These are phyloP conservation scores for Copsychus sechellarum DNA, from an alignment of 2,113 vertebrate species.

Conservation along the genomic window DNA sequence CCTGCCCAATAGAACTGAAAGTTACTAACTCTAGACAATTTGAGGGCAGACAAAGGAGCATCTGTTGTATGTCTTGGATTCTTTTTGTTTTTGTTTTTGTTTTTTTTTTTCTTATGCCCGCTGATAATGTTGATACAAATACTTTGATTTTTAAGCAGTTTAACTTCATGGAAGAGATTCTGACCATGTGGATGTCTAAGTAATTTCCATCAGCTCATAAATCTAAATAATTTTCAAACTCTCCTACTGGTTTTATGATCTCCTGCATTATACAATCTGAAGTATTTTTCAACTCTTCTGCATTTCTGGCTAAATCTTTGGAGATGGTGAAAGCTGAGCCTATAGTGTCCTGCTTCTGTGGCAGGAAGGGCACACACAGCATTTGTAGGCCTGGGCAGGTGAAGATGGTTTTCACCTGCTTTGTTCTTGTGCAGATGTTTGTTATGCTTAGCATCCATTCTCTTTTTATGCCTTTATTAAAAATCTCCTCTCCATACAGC, in stretches of 20 bases:
- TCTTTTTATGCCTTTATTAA: neutral
- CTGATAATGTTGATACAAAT: slow-evolving; percentile 34
- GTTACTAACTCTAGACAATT: neutral
- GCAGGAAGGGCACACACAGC: neutral
- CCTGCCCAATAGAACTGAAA: neutral
- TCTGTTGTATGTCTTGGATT: neutral
- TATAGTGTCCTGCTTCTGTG: neutral
- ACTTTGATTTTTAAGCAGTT: slow-evolving; percentile 58
- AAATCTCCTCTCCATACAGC: neutral
- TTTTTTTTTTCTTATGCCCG: neutral
- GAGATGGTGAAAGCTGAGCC: slow-evolving; percentile 16
- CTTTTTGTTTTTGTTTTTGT: neutral
- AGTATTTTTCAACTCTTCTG: slow-evolving; percentile 35
- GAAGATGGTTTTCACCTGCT: slow-evolving; percentile 17
- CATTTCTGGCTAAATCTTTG: slow-evolving; percentile 3
- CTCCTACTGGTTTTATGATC: slow-evolving; percentile 50
- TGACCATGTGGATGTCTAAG: neutral
- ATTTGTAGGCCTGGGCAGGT: neutral
- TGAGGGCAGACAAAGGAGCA: neutral
- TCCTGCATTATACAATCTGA: slow-evolving; percentile 10
- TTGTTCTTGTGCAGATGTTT: slow-evolving; percentile 31
- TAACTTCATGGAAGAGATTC: slow-evolving; percentile 39
- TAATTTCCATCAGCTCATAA: slow-evolving; percentile 55
- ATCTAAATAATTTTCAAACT: slow-evolving; percentile 44
- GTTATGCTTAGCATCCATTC: neutral